Conservation (phyloP, 2,113 vertebrate genomes). For the Pygoscelis adeliae region DNA sequence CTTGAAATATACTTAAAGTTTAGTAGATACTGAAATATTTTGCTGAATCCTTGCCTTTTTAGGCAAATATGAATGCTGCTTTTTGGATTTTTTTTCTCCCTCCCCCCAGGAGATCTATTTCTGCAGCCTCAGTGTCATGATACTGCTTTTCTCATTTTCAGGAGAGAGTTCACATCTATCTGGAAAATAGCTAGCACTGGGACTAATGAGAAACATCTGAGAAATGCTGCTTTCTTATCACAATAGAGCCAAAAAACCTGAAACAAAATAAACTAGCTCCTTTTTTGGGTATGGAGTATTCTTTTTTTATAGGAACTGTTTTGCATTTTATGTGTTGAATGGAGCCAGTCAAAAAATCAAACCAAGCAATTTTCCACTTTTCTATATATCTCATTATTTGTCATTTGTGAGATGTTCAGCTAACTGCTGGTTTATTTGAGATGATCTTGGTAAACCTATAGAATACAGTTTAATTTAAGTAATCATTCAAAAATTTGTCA, state of each 20-base stretch:
- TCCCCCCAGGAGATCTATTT: neutral
- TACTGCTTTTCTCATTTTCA: constrained; percentile 33
- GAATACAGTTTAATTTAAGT: neutral
- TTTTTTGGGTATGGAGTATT: neutral
- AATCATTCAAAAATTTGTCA: neutral
- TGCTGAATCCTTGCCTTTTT: neutral
- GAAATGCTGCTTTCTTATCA: constrained; percentile 12
- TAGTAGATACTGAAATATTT: neutral
- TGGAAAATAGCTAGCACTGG: neutral
- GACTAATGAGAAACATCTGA: constrained; percentile 52
- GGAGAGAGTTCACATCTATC: neutral
- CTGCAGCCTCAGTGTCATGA: neutral
- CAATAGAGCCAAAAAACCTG: neutral
- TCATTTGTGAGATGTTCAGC: neutral
- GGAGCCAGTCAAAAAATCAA: neutral
- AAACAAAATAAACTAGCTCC: constrained; percentile 13
- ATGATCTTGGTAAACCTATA: neutral
- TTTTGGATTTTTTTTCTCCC: neutral
- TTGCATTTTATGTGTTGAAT: neutral
- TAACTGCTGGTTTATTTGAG: neutral
- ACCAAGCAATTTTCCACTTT: neutral
- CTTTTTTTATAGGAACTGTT: neutral
- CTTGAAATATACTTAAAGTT: neutral
- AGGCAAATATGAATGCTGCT: neutral
- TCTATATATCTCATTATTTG: neutral